Base-by-base conservation (phyloP, 2,797 vertebrate species). In the Rhyacichthys aspro region DNA sequence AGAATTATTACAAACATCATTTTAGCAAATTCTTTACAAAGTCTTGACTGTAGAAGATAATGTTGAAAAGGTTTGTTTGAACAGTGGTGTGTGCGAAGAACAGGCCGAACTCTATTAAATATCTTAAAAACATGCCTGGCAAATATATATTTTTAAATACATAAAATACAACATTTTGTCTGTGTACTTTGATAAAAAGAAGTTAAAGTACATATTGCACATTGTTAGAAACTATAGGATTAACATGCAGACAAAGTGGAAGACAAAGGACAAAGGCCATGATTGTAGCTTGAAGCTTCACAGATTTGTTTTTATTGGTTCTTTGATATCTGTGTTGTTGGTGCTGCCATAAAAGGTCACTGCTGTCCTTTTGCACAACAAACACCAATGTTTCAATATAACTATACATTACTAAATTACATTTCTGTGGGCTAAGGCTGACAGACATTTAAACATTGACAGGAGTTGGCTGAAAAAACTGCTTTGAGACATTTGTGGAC, bases 311-410 rank as follows among this genome's bases (percentile, higher is more conserved):
- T 57, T 39, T 63, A 58, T 58, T 60, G 67, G 38, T 72, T 42
- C 64, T 68, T 62, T 66, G 37, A 77, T 60, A 54, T 72, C 17
- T 23, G 54, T 28, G 47, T 28, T 59, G 23, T 63, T 47, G 55
- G 50, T n/a, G 9, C 19, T 38, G 38, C 37, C 43, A 56, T 57
- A 50, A 70, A 76, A 76, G 49, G 59, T 72, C 70, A 65, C 12
- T 5, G 37, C 59, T 59, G 50, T 33, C 46, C 17, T 45, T 33
- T 38, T 38, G 12, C 23, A 23, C 32, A 17, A 32, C 43, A 19
- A 32, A 37, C 45, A 28, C 10, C 42, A 36, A 42, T 59, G 56
- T 39, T 49, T 41, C 1, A 11, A 47, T 17, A 11, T 45, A 42
- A 61, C 28, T 18, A 15, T 38, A 52, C 73, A 46, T 59, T 0